phyloP scores from a whole-genome alignment of 2,888 invertebrate species.

The Stictocephala bisonia region DNA sequence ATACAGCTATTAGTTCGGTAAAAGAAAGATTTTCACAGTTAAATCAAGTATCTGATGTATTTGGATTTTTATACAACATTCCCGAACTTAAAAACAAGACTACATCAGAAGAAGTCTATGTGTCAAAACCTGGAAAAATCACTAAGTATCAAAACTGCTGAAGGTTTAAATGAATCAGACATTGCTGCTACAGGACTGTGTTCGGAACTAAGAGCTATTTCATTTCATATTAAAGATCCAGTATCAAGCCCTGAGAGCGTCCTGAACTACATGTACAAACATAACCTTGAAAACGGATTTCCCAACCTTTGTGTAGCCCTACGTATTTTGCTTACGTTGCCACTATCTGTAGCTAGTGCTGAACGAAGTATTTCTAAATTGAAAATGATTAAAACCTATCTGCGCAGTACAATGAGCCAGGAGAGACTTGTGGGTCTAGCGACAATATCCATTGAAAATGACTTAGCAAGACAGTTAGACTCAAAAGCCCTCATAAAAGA shows the following conservation, averaged over 20 bases:
- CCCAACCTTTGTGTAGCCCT: background rate
- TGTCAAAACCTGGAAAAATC: no score
- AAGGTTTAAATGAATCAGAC: background rate
- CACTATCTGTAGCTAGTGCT: no score
- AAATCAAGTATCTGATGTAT: background rate
- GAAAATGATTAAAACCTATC: no score
- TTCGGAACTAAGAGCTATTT: background rate
- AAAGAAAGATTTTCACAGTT: conserved; percentile 1
- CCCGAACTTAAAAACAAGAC: no score
- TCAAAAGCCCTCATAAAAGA: no score
- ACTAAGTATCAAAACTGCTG: background rate
- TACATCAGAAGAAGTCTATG: no score
- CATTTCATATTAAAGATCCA: background rate
- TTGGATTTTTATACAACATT: background rate
- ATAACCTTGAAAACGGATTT: background rate
- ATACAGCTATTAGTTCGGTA: background rate
- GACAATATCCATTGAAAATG: no score
- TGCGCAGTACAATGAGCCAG: no score
- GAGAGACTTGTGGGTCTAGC: no score
- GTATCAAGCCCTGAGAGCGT: background rate
- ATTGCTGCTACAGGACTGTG: background rate
- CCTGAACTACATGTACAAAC: background rate
- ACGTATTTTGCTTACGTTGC: background rate
- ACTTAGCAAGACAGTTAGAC: no score
- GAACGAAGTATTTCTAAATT: no score